Conservation (phyloP, 2,113 vertebrate species). For the Eptesicus fuscus region DNA sequence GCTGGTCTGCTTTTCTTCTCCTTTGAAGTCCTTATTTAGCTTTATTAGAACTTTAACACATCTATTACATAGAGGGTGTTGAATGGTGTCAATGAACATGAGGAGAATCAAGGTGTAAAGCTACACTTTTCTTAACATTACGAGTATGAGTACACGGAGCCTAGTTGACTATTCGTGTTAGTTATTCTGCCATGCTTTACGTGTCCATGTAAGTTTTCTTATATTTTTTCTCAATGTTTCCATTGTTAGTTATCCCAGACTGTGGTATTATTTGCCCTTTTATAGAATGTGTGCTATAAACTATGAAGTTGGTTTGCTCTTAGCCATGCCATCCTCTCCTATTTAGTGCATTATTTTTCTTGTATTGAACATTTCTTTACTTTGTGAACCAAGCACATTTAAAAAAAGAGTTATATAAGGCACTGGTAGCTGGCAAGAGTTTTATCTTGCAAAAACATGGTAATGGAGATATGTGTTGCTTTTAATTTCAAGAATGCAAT, state of each 20-base stretch:
- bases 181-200: background rate
- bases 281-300: background rate
- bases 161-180: background rate
- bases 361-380: background rate
- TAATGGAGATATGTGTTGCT: background rate
- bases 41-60: background rate
- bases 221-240: background rate
- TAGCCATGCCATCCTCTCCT: background rate
- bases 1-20: background rate
- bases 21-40: background rate
- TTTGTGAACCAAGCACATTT: background rate
- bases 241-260: background rate
- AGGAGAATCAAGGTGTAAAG: background rate
- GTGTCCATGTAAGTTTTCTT: background rate
- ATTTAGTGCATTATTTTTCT: background rate
- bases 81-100: background rate
- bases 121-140: background rate
- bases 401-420: background rate
- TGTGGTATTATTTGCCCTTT: background rate
- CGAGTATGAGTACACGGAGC: background rate
- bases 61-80: background rate
- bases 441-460: background rate
- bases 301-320: background rate
- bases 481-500: background rate
- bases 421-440: background rate